These are phyloP conservation scores for Dasyurus viverrinus DNA, from an alignment of 2,113 vertebrate species.

Conservation along the genomic window DNA sequence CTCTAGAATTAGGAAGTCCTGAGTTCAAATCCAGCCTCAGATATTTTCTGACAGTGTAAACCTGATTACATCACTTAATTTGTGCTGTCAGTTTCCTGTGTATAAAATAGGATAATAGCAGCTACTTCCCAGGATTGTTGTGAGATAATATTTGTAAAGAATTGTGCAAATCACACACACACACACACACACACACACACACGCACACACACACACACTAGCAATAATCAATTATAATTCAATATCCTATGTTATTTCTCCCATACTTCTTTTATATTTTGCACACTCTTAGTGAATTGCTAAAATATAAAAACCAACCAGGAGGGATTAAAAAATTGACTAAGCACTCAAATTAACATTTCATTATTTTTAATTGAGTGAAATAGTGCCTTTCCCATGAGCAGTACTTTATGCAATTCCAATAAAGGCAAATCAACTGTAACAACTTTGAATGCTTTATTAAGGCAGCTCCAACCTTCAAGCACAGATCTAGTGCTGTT, in stretches of 20 bases:
- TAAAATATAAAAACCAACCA: slow-evolving; percentile 73
- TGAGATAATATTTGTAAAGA: not conserved
- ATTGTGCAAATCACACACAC: not conserved
- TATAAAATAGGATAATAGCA: not conserved
- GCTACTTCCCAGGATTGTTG: not conserved
- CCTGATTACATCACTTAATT: not conserved
- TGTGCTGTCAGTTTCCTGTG: not conserved
- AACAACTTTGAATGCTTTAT: slow-evolving; percentile 73
- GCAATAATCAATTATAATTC: not conserved
- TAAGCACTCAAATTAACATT: slow-evolving; percentile 76
- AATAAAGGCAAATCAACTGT: slow-evolving; percentile 72
- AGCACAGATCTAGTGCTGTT: slow-evolving; percentile 66
- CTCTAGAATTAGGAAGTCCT: not conserved
- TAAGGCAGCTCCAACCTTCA: slow-evolving; percentile 72
- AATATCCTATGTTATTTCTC: not conserved
- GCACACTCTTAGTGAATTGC: slow-evolving; percentile 51
- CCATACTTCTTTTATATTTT: not conserved
- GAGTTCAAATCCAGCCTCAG: not conserved
- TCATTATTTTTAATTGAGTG: slow-evolving; percentile 79
- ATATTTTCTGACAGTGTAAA: not conserved
- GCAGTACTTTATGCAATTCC: slow-evolving; percentile 72
- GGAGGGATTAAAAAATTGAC: slow-evolving; percentile 63
- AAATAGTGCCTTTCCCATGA: slow-evolving; percentile 66
- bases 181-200: too few relatives aligned
- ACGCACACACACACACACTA: not conserved